These are phyloP conservation scores for Sander lucioperca DNA, from an alignment of 2,113 vertebrate genomes.

Conservation along the genomic window DNA sequence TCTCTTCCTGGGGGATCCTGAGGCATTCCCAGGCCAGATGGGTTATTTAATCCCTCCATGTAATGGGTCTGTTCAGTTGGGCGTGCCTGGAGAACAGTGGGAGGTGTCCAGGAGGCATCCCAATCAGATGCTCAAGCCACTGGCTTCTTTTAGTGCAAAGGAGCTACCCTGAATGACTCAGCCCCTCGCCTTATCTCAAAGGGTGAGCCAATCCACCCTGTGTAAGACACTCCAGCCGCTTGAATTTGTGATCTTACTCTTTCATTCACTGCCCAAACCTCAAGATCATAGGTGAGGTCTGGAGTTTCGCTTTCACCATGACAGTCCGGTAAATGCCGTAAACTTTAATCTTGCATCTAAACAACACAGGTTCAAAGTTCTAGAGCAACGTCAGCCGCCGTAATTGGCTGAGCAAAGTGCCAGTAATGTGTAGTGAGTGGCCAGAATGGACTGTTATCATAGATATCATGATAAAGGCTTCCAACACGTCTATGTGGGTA, in stretches of 20 bases:
- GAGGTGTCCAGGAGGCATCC: background rate
- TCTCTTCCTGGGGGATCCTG: background rate
- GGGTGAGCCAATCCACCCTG: background rate
- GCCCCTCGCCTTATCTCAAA: background rate
- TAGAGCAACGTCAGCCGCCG: background rate
- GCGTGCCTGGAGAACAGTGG: background rate
- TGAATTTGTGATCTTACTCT: background rate
- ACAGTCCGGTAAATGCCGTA: too few relatives aligned
- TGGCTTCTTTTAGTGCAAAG: background rate
- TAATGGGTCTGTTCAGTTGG: background rate
- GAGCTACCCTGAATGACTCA: background rate
- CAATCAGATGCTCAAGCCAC: background rate
- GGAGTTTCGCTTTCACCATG: background rate
- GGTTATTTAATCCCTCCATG: slow-evolving; percentile 2
- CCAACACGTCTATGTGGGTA: too few relatives aligned
- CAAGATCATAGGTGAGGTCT: background rate
- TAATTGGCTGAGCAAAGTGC: background rate
- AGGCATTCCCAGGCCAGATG: slow-evolving; percentile 2
- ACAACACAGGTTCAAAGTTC: background rate
- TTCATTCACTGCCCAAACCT: background rate
- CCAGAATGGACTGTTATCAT: background rate
- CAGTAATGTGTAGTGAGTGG: background rate
- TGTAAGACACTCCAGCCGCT: background rate
- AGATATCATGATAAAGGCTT: too few relatives aligned
- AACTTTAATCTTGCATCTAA: background rate